Conservation (phyloP, 2,888 invertebrate species). For the Oxystoma pomonae region DNA sequence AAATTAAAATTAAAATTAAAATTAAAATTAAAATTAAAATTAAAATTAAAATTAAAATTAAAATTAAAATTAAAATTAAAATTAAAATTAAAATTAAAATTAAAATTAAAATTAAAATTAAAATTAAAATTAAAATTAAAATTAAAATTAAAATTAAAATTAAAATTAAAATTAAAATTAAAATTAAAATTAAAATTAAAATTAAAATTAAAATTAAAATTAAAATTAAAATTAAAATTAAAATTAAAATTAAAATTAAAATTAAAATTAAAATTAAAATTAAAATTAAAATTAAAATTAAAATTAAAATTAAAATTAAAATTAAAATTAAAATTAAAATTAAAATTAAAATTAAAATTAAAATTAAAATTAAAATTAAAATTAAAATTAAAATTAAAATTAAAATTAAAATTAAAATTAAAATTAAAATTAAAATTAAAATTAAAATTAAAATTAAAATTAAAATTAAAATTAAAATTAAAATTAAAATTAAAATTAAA, state of each 20-base stretch:
- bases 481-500: background rate
- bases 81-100: background rate
- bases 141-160: background rate
- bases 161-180: background rate
- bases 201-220: background rate
- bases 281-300: background rate
- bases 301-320: background rate
- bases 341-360: background rate
- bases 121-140: background rate
- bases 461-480: background rate
- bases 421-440: background rate
- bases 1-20: background rate
- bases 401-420: background rate
- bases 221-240: background rate
- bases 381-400: background rate
- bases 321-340: background rate
- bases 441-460: background rate
- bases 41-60: background rate
- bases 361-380: background rate
- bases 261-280: background rate
- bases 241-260: background rate
- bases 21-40: background rate
- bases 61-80: background rate
- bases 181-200: background rate
- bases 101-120: background rate